phyloP scores from a whole-genome alignment of 2,888 invertebrate genomes.

The Diadromus collaris region DNA sequence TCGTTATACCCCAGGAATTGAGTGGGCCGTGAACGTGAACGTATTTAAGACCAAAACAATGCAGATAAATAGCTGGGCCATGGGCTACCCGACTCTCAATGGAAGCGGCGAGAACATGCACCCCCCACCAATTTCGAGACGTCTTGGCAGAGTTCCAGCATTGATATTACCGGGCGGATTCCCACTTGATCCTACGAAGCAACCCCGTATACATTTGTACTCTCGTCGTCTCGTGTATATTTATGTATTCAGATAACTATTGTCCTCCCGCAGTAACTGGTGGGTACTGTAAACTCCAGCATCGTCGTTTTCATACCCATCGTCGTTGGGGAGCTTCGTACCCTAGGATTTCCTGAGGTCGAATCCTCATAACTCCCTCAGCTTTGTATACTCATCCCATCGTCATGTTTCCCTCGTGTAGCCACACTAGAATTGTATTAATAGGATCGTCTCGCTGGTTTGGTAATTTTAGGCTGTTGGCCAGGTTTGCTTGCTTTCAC shows the following conservation, averaged over 20 bases:
- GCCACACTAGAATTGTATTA: neutral
- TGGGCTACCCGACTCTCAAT: slow-evolving; percentile 39
- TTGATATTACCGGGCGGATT: slow-evolving; percentile 68
- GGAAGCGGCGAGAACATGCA: slow-evolving; percentile 49
- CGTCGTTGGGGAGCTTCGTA: slow-evolving; percentile 59
- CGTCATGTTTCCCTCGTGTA: slow-evolving; percentile 4
- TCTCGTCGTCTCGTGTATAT: slow-evolving; percentile 33
- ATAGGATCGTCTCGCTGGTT: slow-evolving; percentile 2
- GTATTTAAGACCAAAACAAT: slow-evolving; percentile 71
- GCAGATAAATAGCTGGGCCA: slow-evolving; percentile 73
- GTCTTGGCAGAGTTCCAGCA: slow-evolving; percentile 75
- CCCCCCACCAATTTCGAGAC: slow-evolving; percentile 72
- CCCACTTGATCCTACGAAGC: slow-evolving; percentile 47
- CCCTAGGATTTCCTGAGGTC: slow-evolving; percentile 58
- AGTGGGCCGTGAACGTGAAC: slow-evolving; percentile 49
- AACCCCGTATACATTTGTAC: slow-evolving; percentile 18
- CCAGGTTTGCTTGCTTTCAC: neutral
- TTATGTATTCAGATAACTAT: slow-evolving; percentile 70
- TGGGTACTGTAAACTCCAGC: slow-evolving; percentile 72
- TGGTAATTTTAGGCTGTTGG: slow-evolving; percentile 1
- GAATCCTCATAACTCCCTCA: slow-evolving; percentile 17
- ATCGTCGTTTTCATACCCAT: slow-evolving; percentile 72
- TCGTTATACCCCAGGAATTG: slow-evolving; percentile 54
- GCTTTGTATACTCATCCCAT: slow-evolving; percentile 16
- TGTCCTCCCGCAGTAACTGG: slow-evolving; percentile 69